Percentiles rank a stretch among this genome's conserved stretches.
Conservation (phyloP, 2,113 vertebrate species). For the Pseudonaja textilis region DNA sequence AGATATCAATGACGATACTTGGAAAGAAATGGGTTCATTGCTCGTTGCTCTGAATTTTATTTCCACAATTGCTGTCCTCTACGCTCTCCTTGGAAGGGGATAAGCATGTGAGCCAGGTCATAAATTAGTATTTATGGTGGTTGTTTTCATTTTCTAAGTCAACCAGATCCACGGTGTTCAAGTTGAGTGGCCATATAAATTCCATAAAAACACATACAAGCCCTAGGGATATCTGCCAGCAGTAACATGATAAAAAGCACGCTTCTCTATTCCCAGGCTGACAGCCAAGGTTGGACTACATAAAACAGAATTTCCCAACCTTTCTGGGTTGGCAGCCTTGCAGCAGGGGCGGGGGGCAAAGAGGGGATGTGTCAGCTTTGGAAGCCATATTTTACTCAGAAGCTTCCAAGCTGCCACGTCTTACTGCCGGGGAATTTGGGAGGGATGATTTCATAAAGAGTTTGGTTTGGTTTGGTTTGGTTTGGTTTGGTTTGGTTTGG, state of each 20-base stretch:
- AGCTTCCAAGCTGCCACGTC: no score
- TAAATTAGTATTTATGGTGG: background rate
- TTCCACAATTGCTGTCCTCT: background rate
- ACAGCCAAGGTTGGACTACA: background rate
- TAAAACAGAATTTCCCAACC: no score
- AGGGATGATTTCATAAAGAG: no score
- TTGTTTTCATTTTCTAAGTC: background rate
- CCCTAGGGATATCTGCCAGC: background rate
- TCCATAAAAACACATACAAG: background rate
- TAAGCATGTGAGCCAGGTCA: background rate
- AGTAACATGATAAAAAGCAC: background rate
- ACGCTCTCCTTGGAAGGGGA: background rate
- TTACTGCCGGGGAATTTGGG: no score
- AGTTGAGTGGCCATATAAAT: background rate
- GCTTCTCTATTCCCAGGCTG: background rate
- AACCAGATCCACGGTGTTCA: background rate
- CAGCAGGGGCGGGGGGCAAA: no score
- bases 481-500: no score
- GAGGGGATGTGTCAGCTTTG: no score
- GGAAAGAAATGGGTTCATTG: background rate
- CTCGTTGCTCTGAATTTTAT: background rate
- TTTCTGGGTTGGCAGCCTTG: no score
- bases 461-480: no score
- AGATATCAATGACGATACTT: background rate
- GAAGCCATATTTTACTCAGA: no score